These are phyloP conservation scores for Drosophila bocki DNA, from an alignment of 1,140 invertebrate genomes.

Conservation along the genomic window DNA sequence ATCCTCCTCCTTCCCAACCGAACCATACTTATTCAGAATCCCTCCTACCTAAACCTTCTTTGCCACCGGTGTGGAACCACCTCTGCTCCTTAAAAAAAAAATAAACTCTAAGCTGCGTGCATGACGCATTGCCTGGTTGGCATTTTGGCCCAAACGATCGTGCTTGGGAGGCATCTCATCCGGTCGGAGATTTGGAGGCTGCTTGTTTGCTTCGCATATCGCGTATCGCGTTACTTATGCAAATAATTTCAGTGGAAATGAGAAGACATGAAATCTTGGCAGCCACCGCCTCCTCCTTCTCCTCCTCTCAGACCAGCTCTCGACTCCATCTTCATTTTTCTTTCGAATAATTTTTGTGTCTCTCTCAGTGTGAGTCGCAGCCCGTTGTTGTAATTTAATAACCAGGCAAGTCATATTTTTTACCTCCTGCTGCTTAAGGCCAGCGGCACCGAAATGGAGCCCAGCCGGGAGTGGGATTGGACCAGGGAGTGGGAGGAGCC, in stretches of 20 bases:
- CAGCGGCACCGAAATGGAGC: slow-evolving; percentile 44
- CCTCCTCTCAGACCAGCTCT: background rate
- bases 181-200: slow-evolving; percentile 45
- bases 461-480: slow-evolving; percentile 31
- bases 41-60: slow-evolving; percentile 4
- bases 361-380: slow-evolving; percentile 76
- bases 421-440: slow-evolving; percentile 75
- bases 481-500: slow-evolving; percentile 34
- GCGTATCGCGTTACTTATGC: slow-evolving; percentile 82
- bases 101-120: slow-evolving; percentile 55
- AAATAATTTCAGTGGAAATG: slow-evolving; percentile 80
- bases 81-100: slow-evolving; percentile 19
- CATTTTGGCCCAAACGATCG: slow-evolving; percentile 69
- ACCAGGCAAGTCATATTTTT: slow-evolving; percentile 78
- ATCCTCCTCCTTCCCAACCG: background rate
- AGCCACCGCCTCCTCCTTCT: background rate
- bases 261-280: slow-evolving; percentile 67
- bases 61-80: background rate
- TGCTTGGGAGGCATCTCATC: slow-evolving; percentile 72
- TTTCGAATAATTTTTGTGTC: slow-evolving; percentile 76
- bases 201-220: slow-evolving; percentile 68
- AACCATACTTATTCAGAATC: background rate
- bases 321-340: slow-evolving; percentile 44
- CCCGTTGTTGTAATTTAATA: slow-evolving; percentile 78
- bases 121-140: slow-evolving; percentile 79